phyloP scores from a whole-genome alignment of 2,113 vertebrate genomes.

The Peromyscus californicus region DNA sequence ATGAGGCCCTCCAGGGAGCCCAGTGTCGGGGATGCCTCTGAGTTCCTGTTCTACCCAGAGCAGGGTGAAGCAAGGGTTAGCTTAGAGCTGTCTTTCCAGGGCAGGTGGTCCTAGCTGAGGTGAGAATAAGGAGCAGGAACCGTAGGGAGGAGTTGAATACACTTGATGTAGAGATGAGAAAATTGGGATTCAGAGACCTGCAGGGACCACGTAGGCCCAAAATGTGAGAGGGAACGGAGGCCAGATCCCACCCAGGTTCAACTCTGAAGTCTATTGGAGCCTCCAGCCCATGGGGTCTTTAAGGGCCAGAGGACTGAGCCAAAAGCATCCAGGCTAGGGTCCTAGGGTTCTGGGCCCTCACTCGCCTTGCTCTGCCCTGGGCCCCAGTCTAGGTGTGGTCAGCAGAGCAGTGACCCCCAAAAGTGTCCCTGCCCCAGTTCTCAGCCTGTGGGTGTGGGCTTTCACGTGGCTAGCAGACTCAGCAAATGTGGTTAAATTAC shows the following conservation, averaged over 20 bases:
- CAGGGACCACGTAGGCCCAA: neutral
- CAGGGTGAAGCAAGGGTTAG: rapidly evolving
- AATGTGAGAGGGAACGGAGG: neutral
- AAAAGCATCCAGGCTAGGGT: neutral
- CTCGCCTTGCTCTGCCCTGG: neutral
- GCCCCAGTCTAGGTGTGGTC: neutral
- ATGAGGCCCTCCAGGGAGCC: no score
- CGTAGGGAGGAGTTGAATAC: rapidly evolving
- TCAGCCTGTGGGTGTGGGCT: neutral
- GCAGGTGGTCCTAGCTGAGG: neutral
- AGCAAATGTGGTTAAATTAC: no score
- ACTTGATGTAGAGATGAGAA: neutral
- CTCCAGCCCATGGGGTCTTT: neutral
- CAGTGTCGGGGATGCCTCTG: neutral
- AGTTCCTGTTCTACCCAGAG: neutral
- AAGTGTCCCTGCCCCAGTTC: neutral
- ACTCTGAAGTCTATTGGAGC: rapidly evolving
- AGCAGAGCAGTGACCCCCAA: neutral
- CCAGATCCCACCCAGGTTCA: neutral
- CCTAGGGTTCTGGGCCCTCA: neutral
- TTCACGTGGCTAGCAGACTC: neutral
- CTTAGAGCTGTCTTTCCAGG: neutral
- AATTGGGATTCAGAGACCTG: neutral
- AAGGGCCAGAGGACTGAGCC: neutral
- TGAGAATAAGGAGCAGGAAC: neutral